Percentiles rank a stretch among this genome's conserved stretches.
phyloP scores from a whole-genome alignment of 2,113 vertebrate genomes.

The Sinocyclocheilus maitianheensis region DNA sequence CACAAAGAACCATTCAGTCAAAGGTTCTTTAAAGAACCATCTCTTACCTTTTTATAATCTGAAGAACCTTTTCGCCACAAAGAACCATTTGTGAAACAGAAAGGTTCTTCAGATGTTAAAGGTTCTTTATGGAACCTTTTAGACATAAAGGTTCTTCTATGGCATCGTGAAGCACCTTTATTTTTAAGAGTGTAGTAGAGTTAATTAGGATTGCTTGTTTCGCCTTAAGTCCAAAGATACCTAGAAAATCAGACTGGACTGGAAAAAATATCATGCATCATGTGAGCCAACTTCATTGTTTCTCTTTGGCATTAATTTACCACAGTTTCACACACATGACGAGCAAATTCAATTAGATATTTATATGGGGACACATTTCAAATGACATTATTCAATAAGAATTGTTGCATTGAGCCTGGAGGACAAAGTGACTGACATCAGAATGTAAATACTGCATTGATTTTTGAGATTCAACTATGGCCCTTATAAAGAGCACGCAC shows the following conservation, averaged over 20 bases:
- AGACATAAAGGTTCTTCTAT: no score
- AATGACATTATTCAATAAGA: slow-evolving; percentile 54
- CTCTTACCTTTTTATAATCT: no score
- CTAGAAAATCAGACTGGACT: slow-evolving; percentile 18
- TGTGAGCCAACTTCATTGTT: slow-evolving; percentile 42
- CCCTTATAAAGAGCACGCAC: slow-evolving; percentile 38
- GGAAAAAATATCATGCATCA: slow-evolving; percentile 1
- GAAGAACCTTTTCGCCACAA: no score
- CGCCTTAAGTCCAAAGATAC: slow-evolving; percentile 21
- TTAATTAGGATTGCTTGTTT: slow-evolving; percentile 29
- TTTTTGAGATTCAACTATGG: slow-evolving; percentile 48
- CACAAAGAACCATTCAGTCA: no score
- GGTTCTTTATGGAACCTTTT: no score
- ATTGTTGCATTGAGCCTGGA: slow-evolving; percentile 51
- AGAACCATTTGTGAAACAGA: no score
- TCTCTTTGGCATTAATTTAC: slow-evolving; percentile 47
- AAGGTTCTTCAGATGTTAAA: no score
- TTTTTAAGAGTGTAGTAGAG: not conserved
- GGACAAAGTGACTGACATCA: slow-evolving; percentile 56
- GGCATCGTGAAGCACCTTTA: no score
- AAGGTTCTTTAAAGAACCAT: no score
- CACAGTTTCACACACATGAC: slow-evolving; percentile 46
- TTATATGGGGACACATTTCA: slow-evolving; percentile 53
- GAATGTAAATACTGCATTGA: slow-evolving; percentile 61
- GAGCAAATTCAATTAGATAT: slow-evolving; percentile 50